These are phyloP conservation scores for Scaptomyza pallida DNA, from an alignment of 1,140 invertebrate genomes.

Conservation along the genomic window DNA sequence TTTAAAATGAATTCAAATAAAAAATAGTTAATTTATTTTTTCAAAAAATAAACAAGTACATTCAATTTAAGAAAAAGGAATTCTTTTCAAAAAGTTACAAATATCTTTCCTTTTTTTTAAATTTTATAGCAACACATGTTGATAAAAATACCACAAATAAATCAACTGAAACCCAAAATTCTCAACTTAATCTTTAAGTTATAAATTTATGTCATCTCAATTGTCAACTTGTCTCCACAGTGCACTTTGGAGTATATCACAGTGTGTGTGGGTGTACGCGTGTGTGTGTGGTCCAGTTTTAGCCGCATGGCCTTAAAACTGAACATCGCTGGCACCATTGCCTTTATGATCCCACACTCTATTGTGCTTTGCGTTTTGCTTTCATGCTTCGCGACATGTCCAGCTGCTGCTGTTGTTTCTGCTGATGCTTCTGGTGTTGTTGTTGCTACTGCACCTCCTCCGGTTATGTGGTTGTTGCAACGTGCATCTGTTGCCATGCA, in stretches of 20 bases:
- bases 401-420: constrained; percentile 7
- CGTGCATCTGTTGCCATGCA: constrained; percentile 33
- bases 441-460: constrained; percentile 9
- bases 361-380: constrained; percentile 44
- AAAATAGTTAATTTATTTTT: no score
- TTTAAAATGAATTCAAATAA: no score
- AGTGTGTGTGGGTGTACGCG: constrained; percentile 14
- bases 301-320: constrained; percentile 39
- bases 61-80: no score
- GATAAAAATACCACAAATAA: no score
- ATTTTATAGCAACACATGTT: no score
- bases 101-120: background rate
- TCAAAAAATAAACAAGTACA: no score
- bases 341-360: constrained; percentile 27
- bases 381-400: constrained; percentile 30
- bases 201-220: background rate
- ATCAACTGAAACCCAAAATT: no score
- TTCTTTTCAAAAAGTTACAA: background rate
- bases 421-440: background rate
- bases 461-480: constrained; percentile 18
- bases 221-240: background rate
- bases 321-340: constrained; percentile 33
- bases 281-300: constrained; percentile 16
- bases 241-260: background rate
- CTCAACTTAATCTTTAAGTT: background rate